Evolutionary conservation across 2,888 invertebrate genomes (phyloP), one percentile per base, ranked within the genome.

Genomic region (Gonocerus acuteangulatus): DNA sequence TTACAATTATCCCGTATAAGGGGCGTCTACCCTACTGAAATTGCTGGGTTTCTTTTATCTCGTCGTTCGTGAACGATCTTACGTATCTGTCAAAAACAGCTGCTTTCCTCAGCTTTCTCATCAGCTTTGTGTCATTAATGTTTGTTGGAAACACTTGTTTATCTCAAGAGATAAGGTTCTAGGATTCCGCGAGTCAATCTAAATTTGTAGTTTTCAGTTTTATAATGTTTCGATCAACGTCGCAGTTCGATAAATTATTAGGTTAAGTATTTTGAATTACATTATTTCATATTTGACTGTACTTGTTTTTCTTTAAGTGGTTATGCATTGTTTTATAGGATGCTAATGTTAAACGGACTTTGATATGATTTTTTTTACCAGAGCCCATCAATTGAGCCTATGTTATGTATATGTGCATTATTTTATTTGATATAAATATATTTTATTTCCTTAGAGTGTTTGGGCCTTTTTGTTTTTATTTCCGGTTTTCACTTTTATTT

Each of bases 221-320:
- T 15, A 42, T 21, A 39, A 54, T 54, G 54, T 54, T 54, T 54
- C 32, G 54, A 36, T 42, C 54, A 1, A 39, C 42, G 18, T 54
- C 54, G 1, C 54, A 54, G 22, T 54, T 54, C 42, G 54, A 54
- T 23, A 54, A 54, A 54, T 42, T 54, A 42, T 54, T 54, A 42
- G 54, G 54, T 54, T 22, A 42, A 22, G n/a, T 51, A 9, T 11
- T 39, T 15, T 15, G 13, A 13, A 19, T 11, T 19, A 18, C 7
- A 13, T 6, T n/a, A 18, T 47, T 47, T 47, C 6, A 4, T 11
- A 47, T 9, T n/a, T 19, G 6, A 4, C 18, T 4, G 4, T 39
- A 4, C 39, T 39, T 39, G 39, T 13, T 39, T 39, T 11, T 39
- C n/a, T 6, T 39, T 39, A 3, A 11, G 15, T 39, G 39, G 4